Base-by-base conservation (phyloP, 2,888 invertebrate species). In the Drosophila testacea region DNA sequence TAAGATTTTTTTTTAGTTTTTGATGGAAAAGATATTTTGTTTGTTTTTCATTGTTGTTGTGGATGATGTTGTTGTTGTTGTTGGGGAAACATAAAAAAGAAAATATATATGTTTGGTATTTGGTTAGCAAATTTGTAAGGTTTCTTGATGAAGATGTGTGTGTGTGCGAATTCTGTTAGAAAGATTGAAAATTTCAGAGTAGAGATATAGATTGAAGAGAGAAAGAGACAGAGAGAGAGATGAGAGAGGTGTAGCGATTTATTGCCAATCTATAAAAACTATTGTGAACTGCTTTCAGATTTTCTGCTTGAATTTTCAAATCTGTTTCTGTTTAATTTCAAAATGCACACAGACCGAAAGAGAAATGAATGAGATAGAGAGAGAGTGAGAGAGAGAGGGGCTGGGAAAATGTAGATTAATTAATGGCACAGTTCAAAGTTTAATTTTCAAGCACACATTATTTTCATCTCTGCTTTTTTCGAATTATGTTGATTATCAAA, bases 371-470 rank as follows among this genome's bases (percentile, higher is more conserved):
- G 13, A 4, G 13, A 7, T 6, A 32, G 10, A 4, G 13, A 39
- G 42, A 9, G 16, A 9, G 42, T 4, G 13, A 6, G 39, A 39
- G 39, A 6, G 39, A 39, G 22, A 22, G 42, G n/a, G 38, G 5
- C 11, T 42, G 34, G 1, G 27, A 55, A 55, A 36, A 65, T 66
- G 51, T 62, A 75, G 81, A 69, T 80, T 79, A 89, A 88, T 88
- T 87, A 89, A 88, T 79, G 83, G 81, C 79, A 75, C 73, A 88
- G 89, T 84, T 88, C 88, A 89, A 81, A 87, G 90, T 75, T 90
- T 71, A 90, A 87, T 89, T 86, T 78, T 22, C 57, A 65, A 36
- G 59, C 75, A 81, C 76, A 83, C 73, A 87, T 86, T 69, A 27
- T 64, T 69, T 71, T 69, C 51, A 63, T 66, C 44, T 70, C 38